Percentiles rank a stretch among this genome's conserved stretches.
These are phyloP conservation scores for Drosophila lini DNA, from an alignment of 1,140 invertebrate species.

Conservation along the genomic window DNA sequence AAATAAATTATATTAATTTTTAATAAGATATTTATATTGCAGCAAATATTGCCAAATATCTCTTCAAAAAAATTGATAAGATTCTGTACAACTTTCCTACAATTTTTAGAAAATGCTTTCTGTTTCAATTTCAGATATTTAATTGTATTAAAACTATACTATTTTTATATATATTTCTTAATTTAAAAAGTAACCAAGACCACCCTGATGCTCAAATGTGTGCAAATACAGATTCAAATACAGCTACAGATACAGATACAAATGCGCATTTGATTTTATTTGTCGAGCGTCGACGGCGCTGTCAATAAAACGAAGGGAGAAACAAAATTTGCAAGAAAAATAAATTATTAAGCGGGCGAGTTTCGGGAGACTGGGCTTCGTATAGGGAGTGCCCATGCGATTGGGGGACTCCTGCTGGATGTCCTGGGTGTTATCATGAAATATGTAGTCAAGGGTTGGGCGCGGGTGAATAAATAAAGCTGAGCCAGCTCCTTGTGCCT, in stretches of 20 bases:
- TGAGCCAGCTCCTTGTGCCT: constrained; percentile 29
- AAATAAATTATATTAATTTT: not conserved
- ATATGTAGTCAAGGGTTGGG: constrained; percentile 56
- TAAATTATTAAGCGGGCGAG: constrained; percentile 71
- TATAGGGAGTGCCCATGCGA: not conserved
- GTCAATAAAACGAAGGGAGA: constrained; percentile 54
- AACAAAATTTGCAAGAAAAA: constrained; percentile 68
- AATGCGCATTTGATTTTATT: constrained; percentile 75
- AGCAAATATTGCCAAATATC: not conserved
- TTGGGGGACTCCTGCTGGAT: not conserved
- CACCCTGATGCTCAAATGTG: constrained; percentile 4
- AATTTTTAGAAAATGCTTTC: not conserved
- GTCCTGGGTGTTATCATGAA: constrained; percentile 67
- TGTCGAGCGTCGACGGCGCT: constrained; percentile 51
- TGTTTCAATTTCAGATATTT: not conserved
- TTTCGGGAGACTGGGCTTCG: not conserved
- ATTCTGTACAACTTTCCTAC: not conserved
- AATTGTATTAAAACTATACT: not conserved
- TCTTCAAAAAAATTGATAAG: not conserved
- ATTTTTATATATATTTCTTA: not conserved
- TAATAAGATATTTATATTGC: too few relatives aligned
- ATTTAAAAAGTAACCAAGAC: not conserved
- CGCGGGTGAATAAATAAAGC: constrained; percentile 50
- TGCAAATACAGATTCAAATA: constrained; percentile 12
- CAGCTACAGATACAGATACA: constrained; percentile 37